These are phyloP conservation scores for Holothuria scabra DNA, from an alignment of 53 echinoderm and acorn worm genomes.

Conservation along the genomic window DNA sequence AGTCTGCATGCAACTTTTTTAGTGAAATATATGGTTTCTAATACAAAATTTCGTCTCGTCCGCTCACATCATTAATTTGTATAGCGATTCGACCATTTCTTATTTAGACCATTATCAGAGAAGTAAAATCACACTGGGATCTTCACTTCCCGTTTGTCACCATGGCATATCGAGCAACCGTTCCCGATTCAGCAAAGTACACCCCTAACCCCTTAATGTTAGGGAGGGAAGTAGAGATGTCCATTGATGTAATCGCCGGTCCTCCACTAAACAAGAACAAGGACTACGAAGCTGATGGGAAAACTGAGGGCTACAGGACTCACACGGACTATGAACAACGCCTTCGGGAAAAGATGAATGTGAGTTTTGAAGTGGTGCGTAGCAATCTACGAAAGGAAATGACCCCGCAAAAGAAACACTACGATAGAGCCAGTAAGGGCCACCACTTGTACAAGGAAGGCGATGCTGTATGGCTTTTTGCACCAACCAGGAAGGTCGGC, in stretches of 20 bases:
- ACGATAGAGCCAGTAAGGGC: no score
- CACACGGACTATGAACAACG: background rate
- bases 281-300: background rate
- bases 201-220: conserved; percentile 12
- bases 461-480: background rate
- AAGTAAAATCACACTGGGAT: no score
- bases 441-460: no score
- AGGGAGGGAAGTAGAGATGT: background rate
- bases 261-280: background rate
- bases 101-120: no score
- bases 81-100: no score
- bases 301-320: background rate
- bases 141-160: background rate
- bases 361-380: background rate
- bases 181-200: background rate
- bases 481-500: no score
- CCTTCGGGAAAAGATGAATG: background rate
- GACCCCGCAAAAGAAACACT: conserved; percentile 12
- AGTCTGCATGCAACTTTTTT: no score
- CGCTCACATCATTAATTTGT: no score
- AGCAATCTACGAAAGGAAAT: background rate
- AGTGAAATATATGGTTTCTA: no score
- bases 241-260: background rate
- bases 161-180: conserved; percentile 13
- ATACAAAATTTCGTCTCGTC: no score